Base-by-base conservation (phyloP, 2,888 invertebrate genomes). In the Lamellibrachia satsuma region DNA sequence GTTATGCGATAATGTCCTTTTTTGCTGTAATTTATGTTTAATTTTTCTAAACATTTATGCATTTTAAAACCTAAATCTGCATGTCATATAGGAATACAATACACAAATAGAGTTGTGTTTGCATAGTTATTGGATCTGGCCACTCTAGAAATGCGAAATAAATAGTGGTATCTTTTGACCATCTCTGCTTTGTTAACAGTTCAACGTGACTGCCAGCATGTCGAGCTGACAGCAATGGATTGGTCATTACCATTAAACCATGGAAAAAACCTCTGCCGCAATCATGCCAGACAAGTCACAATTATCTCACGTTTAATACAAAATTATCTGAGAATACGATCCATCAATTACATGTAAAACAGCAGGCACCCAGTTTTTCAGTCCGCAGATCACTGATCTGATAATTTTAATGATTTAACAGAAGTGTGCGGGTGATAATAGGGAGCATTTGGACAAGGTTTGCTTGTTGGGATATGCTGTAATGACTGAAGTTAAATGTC, bases 241-340 rank as follows among this genome's bases (percentile, higher is more conserved):
- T 75, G 75, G 75, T 75, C 75, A 75, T 75, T 75, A 75, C 75
- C 75, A 75, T 15, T 75, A 75, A 75, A 6, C 11, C 22, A 75
- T 3, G 75, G 75, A 75, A 75, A 75, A 75, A 75, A 39, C 39
- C 39, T 39, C 39, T 39, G 39, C 39, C 39, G 39, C 39, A 75
- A 75, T 75, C 22, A n/a, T 6, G 22, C n/a, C 75, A 75, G 75
- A 75, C 75, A 75, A 75, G 22, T 75, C 75, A n/a, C 75, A 75
- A 75, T 75, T 75, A 75, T n/a, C 75, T 75, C 75, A n/a, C 75
- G n/a, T 75, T 75, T 75, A 75, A 75, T 75, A 15, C 75, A 75
- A n/a, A 75, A 75, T 75, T 75, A 75, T 75, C 75, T 75, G 75
- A 75, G 75, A 75, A 75, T 6, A n/a, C n/a, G 75, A 75, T 75